These are phyloP conservation scores for Drosophila gunungcola DNA, from an alignment of 1,140 invertebrate genomes.

Conservation along the genomic window DNA sequence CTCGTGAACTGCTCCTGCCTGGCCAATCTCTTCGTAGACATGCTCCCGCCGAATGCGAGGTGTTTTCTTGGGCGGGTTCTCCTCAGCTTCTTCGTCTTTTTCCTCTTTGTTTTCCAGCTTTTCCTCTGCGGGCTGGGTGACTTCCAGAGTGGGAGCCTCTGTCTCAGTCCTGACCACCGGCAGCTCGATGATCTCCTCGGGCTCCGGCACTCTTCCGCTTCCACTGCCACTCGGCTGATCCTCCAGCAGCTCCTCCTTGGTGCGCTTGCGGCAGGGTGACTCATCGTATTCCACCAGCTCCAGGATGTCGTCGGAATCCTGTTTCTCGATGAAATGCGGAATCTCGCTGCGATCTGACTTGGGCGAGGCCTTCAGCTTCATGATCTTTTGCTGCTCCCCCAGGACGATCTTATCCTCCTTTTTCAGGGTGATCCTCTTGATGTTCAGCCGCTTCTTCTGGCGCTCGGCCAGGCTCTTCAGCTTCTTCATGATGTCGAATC, in stretches of 20 bases:
- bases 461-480: slow-evolving; percentile 87
- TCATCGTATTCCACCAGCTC: slow-evolving; percentile 84
- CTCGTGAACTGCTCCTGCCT: slow-evolving; percentile 63
- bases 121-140: slow-evolving; percentile 65
- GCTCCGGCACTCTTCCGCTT: slow-evolving; percentile 57
- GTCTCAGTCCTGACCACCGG: slow-evolving; percentile 52
- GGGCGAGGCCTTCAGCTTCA: slow-evolving; percentile 79
- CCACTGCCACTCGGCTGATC: slow-evolving; percentile 52
- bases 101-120: slow-evolving; percentile 66
- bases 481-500: slow-evolving; percentile 87
- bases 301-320: slow-evolving; percentile 82
- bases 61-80: slow-evolving; percentile 74
- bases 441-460: slow-evolving; percentile 86
- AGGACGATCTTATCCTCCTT: slow-evolving; percentile 80
- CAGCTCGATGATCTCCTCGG: slow-evolving; percentile 83
- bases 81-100: slow-evolving; percentile 7
- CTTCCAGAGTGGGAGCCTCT: slow-evolving; percentile 47
- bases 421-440: slow-evolving; percentile 85
- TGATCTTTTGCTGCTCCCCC: slow-evolving; percentile 78
- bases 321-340: slow-evolving; percentile 82
- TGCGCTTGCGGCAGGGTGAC: slow-evolving; percentile 79
- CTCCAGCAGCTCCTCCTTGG: slow-evolving; percentile 50
- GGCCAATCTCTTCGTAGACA: slow-evolving; percentile 87
- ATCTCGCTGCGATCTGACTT: slow-evolving; percentile 80
- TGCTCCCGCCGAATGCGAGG: slow-evolving; percentile 86